These are phyloP conservation scores for Nezara viridula DNA, from an alignment of 2,888 invertebrate genomes.

Conservation along the genomic window DNA sequence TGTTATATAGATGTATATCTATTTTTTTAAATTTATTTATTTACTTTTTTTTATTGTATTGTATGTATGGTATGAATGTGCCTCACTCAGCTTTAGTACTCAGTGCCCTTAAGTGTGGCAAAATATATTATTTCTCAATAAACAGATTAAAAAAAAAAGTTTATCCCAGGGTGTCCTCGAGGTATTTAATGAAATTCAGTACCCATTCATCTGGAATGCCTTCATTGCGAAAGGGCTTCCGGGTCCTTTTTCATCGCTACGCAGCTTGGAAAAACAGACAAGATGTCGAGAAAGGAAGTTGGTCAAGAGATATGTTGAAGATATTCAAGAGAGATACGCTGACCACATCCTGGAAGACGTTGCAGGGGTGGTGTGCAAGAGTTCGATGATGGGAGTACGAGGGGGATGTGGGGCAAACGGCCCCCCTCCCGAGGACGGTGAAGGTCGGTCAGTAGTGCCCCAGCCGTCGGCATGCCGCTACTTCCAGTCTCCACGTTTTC, in stretches of 20 bases:
- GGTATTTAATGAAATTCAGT: not conserved
- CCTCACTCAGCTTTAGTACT: too few species aligned
- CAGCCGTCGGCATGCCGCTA: constrained; percentile 24
- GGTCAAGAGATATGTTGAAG: not conserved
- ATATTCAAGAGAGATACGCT: not conserved
- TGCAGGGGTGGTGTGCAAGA: not conserved
- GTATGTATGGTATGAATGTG: too few species aligned
- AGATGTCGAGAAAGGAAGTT: not conserved
- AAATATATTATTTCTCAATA: too few species aligned
- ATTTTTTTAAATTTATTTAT: too few species aligned
- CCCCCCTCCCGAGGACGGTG: constrained; percentile 27
- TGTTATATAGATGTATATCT: too few species aligned
- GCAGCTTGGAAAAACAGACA: not conserved
- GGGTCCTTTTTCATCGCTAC: not conserved
- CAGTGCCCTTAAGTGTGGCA: too few species aligned
- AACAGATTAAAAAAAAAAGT: too few species aligned
- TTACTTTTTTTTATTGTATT: too few species aligned
- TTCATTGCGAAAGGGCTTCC: not conserved
- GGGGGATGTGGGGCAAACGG: not conserved
- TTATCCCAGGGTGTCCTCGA: not conserved
- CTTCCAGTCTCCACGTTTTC: not conserved
- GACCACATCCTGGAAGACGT: constrained; percentile 3
- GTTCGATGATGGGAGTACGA: not conserved
- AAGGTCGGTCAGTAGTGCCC: constrained; percentile 37
- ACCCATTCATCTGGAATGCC: not conserved